Evolutionary conservation across 2,888 invertebrate genomes (phyloP).

Genomic region (Drosophila fulvimacula): DNA sequence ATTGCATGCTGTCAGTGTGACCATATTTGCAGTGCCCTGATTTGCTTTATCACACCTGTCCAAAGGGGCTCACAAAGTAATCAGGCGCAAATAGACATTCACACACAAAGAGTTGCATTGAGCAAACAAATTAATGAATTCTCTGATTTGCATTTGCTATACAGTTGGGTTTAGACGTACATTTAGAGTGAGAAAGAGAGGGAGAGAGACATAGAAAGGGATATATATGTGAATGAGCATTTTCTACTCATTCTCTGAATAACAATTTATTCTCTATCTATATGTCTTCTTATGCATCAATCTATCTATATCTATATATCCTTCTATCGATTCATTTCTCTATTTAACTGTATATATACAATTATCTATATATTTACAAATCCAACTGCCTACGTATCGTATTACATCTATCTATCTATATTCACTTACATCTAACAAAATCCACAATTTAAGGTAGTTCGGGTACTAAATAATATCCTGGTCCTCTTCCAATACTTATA

Average conservation of each 20-base stretch:
- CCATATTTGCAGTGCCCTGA: constrained; percentile 66
- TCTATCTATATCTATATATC: not conserved
- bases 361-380: not conserved
- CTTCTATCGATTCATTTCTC: not conserved
- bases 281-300: not conserved
- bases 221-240: too few species aligned
- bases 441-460: too few species aligned
- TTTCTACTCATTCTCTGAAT: too few species aligned
- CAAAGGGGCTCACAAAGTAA: constrained; percentile 18
- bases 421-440: too few species aligned
- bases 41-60: constrained; percentile 25
- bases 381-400: not conserved
- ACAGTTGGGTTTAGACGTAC: not conserved
- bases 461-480: not conserved
- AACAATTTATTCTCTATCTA: not conserved
- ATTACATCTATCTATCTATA: not conserved
- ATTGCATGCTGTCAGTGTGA: constrained; percentile 46
- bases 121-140: constrained; percentile 34
- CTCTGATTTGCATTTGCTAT: constrained; percentile 3
- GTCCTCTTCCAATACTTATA: not conserved
- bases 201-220: not conserved
- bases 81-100: constrained; percentile 9
- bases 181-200: not conserved
- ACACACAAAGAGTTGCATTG: constrained; percentile 27
- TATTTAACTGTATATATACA: not conserved